Conservation (phyloP, 2,113 vertebrate genomes). For the Prolemur simus region DNA sequence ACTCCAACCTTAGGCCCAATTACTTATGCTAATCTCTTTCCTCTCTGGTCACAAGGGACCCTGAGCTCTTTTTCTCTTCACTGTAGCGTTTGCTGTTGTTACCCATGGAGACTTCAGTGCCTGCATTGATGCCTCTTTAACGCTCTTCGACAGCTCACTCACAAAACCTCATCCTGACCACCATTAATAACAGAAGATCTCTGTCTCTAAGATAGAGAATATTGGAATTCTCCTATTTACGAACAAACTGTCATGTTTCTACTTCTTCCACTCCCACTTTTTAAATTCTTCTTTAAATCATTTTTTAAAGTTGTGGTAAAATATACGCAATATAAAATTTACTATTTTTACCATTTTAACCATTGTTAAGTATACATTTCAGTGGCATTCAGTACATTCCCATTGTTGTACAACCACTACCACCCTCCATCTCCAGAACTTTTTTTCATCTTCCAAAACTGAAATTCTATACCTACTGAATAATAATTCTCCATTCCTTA, state of each 20-base stretch:
- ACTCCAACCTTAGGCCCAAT: neutral
- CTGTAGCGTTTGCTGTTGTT: neutral
- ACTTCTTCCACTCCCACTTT: neutral
- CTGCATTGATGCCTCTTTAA: constrained; percentile 2
- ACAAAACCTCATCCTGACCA: neutral
- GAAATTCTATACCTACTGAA: neutral
- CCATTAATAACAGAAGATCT: neutral
- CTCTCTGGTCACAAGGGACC: neutral
- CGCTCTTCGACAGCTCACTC: neutral
- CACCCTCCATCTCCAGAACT: neutral
- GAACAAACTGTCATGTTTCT: neutral
- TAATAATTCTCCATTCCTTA: neutral
- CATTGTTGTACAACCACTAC: neutral
- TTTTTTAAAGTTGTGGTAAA: neutral
- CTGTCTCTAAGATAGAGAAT: neutral
- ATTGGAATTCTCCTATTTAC: neutral
- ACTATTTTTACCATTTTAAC: neutral
- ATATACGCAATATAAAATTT: neutral
- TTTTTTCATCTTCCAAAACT: neutral
- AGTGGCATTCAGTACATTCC: neutral
- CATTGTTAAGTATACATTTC: neutral
- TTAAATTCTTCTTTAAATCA: neutral
- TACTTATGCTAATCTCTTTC: neutral
- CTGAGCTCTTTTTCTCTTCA: neutral
- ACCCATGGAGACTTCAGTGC: neutral